Percentiles rank a stretch among this genome's conserved stretches.
Conservation (phyloP, 2,888 invertebrate genomes). For the Tenodera sinensis region DNA sequence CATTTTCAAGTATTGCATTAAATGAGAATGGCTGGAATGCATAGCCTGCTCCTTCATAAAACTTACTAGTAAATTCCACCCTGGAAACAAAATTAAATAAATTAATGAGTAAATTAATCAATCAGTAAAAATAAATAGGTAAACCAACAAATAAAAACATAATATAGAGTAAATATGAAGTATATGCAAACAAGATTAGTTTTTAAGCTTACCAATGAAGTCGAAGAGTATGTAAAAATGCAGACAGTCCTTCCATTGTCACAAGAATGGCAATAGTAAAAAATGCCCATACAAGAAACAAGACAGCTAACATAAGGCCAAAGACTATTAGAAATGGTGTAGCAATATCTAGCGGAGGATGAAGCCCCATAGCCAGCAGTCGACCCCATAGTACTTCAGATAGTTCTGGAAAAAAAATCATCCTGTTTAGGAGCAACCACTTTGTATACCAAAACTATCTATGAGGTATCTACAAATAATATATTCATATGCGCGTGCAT, state of each 20-base stretch:
- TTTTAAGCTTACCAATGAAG: constrained; percentile 51
- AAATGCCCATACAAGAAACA: constrained; percentile 52
- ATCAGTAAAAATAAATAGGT: neutral
- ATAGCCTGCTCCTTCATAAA: constrained; percentile 64
- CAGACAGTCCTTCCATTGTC: constrained; percentile 59
- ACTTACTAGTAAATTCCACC: constrained; percentile 76
- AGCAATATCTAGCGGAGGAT: neutral
- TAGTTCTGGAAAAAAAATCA: constrained; percentile 46
- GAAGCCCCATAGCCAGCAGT: constrained; percentile 50
- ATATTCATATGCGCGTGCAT: too few species aligned
- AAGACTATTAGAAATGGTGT: constrained; percentile 31
- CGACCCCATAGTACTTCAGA: constrained; percentile 55
- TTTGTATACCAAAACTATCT: too few species aligned
- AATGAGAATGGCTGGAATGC: constrained; percentile 66
- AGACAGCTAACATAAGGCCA: constrained; percentile 43
- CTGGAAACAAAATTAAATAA: constrained; percentile 42
- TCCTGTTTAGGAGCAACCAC: neutral
- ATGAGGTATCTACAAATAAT: too few species aligned
- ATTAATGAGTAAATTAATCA: neutral
- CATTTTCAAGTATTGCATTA: constrained; percentile 50
- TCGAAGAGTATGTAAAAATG: constrained; percentile 58
- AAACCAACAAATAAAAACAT: neutral
- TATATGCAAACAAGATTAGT: neutral
- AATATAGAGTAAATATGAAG: neutral
- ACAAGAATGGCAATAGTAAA: constrained; percentile 56